Base-by-base conservation (phyloP, 2,888 invertebrate genomes). In the Hyalella azteca region DNA sequence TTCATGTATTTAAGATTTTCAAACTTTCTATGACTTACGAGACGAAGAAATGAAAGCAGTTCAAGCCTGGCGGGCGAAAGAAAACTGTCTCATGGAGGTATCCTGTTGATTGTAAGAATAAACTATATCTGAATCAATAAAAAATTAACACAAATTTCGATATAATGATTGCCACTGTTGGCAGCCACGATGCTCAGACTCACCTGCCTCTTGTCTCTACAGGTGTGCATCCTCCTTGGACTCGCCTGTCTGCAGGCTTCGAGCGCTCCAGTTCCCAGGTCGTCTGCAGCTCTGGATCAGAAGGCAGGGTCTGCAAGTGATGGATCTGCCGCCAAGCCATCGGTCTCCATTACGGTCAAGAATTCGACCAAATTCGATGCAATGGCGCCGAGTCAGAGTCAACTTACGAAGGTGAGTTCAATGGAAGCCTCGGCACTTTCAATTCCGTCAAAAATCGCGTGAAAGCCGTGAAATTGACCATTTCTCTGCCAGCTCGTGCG, bases 291-390 rank as follows among this genome's bases (percentile, higher is more conserved):
- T n/a, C n/a, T n/a, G n/a, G n/a, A 36, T 19, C 36, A 32, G 22
- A 66, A 32, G 39, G 36, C 2, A 19, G 66, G n/a, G 19, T 15
- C 36, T 32, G 66, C 66, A 19, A 36, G 36, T 66, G 66, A 36
- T 36, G 66, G 36, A 36, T 32, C 32, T n/a, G 36, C 36, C 36
- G n/a, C 19, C 66, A 66, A 36, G 66, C 66, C 66, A 66, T 66
- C 66, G 19, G 66, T 66, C 66, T 66, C 66, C 66, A 66, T 66
- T 66, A 66, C 66, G 36, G 66, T 36, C 36, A 66, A 66, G 66
- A 66, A 66, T 66, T 66, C 66, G 66, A 66, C 66, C 66, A 66
- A 66, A 66, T 66, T 66, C 66, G 66, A 66, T 66, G 66, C 66
- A 66, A 66, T 66, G 66, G 66, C 32, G 36, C 13, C 66, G 36